These are phyloP conservation scores for Phalacrocorax brasilianus DNA, from an alignment of 2,113 vertebrate species.

Conservation along the genomic window DNA sequence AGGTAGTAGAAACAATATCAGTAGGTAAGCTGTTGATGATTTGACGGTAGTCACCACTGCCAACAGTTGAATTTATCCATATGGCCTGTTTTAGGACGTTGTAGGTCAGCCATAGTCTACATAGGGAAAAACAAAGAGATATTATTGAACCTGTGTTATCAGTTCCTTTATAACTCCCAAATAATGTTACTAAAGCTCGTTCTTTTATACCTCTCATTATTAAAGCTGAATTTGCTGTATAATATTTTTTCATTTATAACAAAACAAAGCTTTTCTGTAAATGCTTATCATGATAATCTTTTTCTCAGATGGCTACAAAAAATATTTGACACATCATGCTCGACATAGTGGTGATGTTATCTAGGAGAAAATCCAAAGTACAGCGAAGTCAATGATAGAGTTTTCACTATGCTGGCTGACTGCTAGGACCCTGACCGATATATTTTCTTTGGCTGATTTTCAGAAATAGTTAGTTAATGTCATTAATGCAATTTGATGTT, in stretches of 20 bases:
- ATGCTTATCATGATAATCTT: neutral
- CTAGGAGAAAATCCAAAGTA: neutral
- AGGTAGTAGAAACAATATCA: neutral
- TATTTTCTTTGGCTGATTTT: neutral
- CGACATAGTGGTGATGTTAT: neutral
- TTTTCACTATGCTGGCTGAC: neutral
- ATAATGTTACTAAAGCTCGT: neutral
- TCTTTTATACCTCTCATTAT: neutral
- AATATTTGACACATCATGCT: neutral
- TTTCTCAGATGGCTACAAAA: neutral
- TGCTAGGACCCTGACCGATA: neutral
- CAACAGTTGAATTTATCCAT: neutral
- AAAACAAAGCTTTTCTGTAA: neutral
- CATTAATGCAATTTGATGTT: neutral
- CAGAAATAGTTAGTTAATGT: neutral
- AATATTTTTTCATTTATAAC: neutral
- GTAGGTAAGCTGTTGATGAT: neutral
- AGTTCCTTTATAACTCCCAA: neutral
- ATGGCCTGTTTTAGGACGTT: neutral
- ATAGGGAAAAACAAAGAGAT: neutral
- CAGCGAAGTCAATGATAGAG: neutral
- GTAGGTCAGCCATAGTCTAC: neutral
- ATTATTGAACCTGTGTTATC: neutral
- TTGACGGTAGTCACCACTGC: neutral
- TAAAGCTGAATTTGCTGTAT: neutral